phyloP scores from a whole-genome alignment of 1,140 invertebrate genomes.

The Neodiprion fabricii region DNA sequence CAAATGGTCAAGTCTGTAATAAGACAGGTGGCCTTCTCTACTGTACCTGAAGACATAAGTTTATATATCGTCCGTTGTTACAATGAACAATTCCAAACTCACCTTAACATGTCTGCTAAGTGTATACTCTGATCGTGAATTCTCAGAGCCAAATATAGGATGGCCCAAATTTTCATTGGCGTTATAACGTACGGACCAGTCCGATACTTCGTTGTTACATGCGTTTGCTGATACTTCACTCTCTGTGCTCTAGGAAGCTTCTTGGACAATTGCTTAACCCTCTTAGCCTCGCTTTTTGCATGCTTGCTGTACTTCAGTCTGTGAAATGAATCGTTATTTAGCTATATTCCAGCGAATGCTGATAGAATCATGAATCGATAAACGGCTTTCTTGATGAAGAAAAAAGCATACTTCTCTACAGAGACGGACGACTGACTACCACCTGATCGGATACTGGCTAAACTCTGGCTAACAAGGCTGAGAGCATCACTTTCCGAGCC shows the following conservation, averaged over 20 bases:
- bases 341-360: not conserved
- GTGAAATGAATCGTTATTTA: conserved; percentile 19
- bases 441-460: conserved; percentile 43
- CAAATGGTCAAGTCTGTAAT: conserved; percentile 61
- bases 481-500: conserved; percentile 42
- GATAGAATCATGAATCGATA: not conserved
- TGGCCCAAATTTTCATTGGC: conserved; percentile 58
- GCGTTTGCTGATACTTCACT: conserved; percentile 41
- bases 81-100: conserved; percentile 19
- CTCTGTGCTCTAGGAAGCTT: conserved; percentile 43
- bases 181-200: conserved; percentile 53
- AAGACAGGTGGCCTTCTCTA: conserved; percentile 67
- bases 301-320: conserved; percentile 51
- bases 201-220: conserved; percentile 45
- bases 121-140: conserved; percentile 65
- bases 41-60: conserved; percentile 49
- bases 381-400: too few relatives aligned
- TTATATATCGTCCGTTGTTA: conserved; percentile 18
- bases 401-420: not conserved
- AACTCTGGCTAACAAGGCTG: conserved; percentile 51
- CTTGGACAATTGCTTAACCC: conserved; percentile 43
- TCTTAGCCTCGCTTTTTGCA: conserved; percentile 47
- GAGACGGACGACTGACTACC: conserved; percentile 23
- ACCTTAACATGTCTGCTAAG: conserved; percentile 66
- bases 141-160: conserved; percentile 64